Evolutionary conservation across 2,888 invertebrate genomes (phyloP), one percentile per base, ranked within the genome.

Genomic region (Zaprionus lineosus): DNA sequence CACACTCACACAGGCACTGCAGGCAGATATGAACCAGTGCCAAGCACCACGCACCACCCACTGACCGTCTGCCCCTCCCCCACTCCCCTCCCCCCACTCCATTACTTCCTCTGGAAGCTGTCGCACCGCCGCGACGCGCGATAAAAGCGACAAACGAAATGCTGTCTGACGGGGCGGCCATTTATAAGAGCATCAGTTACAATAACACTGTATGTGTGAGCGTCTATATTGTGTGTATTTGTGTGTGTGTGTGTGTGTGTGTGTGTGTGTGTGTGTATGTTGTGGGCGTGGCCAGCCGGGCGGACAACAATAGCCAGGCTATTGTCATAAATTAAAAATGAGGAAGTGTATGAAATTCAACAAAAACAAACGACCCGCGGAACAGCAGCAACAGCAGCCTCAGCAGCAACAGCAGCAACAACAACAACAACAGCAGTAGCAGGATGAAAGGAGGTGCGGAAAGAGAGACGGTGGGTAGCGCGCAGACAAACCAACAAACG

Each of bases 271-370:
- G 51, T 7, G 21, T n/a, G 69, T 12, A 36, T 37, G 63, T 34
- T 43, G 64, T n/a, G 19, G 62, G 58, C 55, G 59, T 52, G 57
- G 44, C 55, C 5, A 41, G 47, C 39, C 46, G 61, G 46, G 47
- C 39, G 41, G 61, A 55, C 69, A 73, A 81, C 78, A 84, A 77
- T 66, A 47, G 75, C 83, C 61, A 58, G 55, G 60, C 74, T 83
- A 87, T 86, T 87, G 87, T 87, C 83, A 76, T 86, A 87, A 87
- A 86, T 86, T 84, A 84, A 86, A 83, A 84, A 79, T 81, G 75
- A 69, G 79, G 78, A 85, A 81, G 82, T 82, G 55, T 82, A 79
- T 84, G 64, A 68, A 85, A 84, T 79, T 82, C 78, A 77, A 79
- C 83, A 84, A 84, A 73, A 84, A 62, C 84, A 78, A 81, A 83